phyloP scores from a whole-genome alignment of 2,113 vertebrate genomes.

The Ochotona curzoniae region DNA sequence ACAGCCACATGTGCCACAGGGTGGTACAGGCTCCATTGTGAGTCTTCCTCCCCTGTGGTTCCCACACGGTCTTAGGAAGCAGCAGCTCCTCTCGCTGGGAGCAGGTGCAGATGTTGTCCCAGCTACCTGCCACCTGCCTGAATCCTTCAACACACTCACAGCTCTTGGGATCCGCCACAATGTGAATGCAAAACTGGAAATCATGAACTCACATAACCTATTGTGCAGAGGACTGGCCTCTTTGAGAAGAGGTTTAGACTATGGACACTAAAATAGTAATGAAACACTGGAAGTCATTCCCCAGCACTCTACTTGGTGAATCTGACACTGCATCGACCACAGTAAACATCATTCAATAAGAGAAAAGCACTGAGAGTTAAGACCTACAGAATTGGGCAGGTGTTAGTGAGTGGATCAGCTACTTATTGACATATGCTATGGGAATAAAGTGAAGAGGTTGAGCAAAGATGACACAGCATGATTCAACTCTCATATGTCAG shows the following conservation, averaged over 20 bases:
- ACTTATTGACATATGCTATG: no score
- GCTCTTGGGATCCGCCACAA: slow-evolving; percentile 66
- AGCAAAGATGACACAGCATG: neutral
- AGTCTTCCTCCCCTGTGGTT: slow-evolving; percentile 64
- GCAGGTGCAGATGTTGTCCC: slow-evolving; percentile 23
- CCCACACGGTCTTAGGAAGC: slow-evolving; percentile 79
- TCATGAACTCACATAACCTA: slow-evolving; percentile 62
- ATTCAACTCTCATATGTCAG: neutral
- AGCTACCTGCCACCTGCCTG: slow-evolving; percentile 81
- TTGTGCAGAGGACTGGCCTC: slow-evolving; percentile 69
- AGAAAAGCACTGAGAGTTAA: neutral
- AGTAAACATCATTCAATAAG: neutral
- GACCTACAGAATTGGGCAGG: neutral
- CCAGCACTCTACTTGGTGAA: neutral
- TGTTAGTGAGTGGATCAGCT: neutral
- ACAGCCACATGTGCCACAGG: neutral
- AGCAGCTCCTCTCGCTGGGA: slow-evolving; percentile 49
- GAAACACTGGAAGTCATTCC: neutral
- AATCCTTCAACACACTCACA: slow-evolving; percentile 71
- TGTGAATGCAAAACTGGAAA: slow-evolving; percentile 76
- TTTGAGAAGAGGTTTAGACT: neutral
- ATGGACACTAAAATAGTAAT: neutral
- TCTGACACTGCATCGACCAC: neutral
- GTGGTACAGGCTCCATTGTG: slow-evolving; percentile 32
- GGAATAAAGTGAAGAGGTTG: neutral